Evolutionary conservation across 1,140 invertebrate genomes (phyloP).

Genomic region (Leptonema lineaticorne): DNA sequence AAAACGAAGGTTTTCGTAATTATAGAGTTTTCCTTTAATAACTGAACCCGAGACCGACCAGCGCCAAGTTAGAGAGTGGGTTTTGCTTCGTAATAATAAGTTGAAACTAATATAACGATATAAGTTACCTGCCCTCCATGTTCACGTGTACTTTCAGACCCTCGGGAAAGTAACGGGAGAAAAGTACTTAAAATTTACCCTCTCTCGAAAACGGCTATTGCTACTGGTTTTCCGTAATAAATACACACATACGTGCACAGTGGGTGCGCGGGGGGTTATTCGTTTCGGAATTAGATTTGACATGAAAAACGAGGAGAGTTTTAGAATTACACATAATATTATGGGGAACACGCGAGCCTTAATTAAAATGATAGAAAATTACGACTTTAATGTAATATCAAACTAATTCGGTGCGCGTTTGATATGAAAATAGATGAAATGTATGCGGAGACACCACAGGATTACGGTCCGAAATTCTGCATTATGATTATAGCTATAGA

Average conservation of each 20-base stretch:
- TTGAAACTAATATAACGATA: slow-evolving; percentile 27
- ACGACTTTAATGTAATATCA: too few relatives aligned
- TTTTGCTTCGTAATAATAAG: slow-evolving; percentile 17
- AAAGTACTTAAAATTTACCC: slow-evolving; percentile 2
- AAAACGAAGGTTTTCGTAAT: slow-evolving; percentile 20
- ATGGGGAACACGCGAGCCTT: slow-evolving; percentile 9
- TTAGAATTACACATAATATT: background rate
- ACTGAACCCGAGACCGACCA: background rate
- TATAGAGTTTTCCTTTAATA: slow-evolving; percentile 26
- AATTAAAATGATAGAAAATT: too few relatives aligned
- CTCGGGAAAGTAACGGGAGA: background rate
- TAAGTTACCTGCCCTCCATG: slow-evolving; percentile 27
- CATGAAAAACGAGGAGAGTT: slow-evolving; percentile 3
- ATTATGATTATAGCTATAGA: too few relatives aligned
- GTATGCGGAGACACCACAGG: too few relatives aligned
- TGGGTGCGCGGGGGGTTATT: too few relatives aligned
- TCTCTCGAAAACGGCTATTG: background rate
- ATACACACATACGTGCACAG: background rate
- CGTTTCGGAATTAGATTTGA: background rate
- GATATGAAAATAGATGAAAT: too few relatives aligned
- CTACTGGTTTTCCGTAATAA: background rate
- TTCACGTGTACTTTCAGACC: background rate
- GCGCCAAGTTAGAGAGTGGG: background rate
- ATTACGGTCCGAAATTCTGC: too few relatives aligned
- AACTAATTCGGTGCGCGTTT: too few relatives aligned